Percentiles rank a stretch among this genome's conserved stretches.
Conservation (phyloP, 2,113 vertebrate species). For the Phalacrocorax aristotelis region DNA sequence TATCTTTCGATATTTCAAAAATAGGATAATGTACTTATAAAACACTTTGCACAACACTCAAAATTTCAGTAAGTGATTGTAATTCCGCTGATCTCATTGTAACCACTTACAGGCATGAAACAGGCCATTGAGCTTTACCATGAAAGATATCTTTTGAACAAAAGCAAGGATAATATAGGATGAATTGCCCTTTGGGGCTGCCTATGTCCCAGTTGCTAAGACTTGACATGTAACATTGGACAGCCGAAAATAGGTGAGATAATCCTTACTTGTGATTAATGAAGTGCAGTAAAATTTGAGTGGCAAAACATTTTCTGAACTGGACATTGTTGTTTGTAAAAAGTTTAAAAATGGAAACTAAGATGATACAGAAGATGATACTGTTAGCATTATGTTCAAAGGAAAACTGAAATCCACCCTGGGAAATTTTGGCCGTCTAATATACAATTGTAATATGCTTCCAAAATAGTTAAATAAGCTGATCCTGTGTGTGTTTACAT, state of each 20-base stretch:
- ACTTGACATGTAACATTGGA: neutral
- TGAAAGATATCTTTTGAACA: conserved; percentile 40
- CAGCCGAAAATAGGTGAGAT: neutral
- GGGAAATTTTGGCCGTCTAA: neutral
- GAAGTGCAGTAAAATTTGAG: neutral
- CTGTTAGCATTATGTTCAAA: neutral
- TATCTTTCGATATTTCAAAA: conserved; percentile 60
- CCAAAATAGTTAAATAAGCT: neutral
- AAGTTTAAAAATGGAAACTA: neutral
- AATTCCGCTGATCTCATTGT: conserved; percentile 59
- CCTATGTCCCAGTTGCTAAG: neutral
- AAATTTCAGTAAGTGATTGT: conserved; percentile 60
- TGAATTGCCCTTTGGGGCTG: conserved; percentile 33
- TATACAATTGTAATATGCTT: neutral
- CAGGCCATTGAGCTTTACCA: conserved; percentile 46
- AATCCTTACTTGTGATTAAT: neutral
- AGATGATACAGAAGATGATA: neutral
- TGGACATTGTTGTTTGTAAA: neutral
- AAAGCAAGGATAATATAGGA: conserved; percentile 33
- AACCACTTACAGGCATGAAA: conserved; percentile 57
- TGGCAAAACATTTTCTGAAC: neutral
- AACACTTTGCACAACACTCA: conserved; percentile 54
- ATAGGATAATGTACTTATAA: conserved; percentile 53
- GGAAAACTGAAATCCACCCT: neutral
- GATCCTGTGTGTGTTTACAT: neutral